Evolutionary conservation across 2,888 invertebrate species (phyloP).

Genomic region (Chironomus tentans): DNA sequence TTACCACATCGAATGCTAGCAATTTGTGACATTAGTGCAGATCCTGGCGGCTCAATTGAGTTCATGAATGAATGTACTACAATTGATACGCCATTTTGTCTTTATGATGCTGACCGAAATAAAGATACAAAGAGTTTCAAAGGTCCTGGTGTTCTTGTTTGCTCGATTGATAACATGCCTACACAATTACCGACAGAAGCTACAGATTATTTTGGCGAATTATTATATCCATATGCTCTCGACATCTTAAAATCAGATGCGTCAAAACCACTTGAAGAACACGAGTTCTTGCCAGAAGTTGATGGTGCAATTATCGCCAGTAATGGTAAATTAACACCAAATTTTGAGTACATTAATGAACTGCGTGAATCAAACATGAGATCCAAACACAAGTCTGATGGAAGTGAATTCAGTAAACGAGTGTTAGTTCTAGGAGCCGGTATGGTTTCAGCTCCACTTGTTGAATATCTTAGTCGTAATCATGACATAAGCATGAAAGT

Average conservation of each 20-base stretch:
- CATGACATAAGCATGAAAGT: slow-evolving; percentile 72
- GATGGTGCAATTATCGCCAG: slow-evolving; percentile 86
- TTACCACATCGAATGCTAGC: slow-evolving; percentile 81
- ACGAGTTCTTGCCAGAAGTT: slow-evolving; percentile 62
- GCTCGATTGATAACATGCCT: slow-evolving; percentile 99
- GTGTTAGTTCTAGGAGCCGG: slow-evolving; percentile 93
- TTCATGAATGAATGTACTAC: slow-evolving; percentile 99
- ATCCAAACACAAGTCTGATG: slow-evolving; percentile 63
- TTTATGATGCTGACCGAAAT: slow-evolving; percentile 98
- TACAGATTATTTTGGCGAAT: slow-evolving; percentile 94
- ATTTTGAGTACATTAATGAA: slow-evolving; percentile 91
- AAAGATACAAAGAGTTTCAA: slow-evolving; percentile 93
- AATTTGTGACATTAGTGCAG: slow-evolving; percentile 98
- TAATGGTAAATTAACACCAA: slow-evolving; percentile 84
- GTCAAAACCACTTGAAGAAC: slow-evolving; percentile 63
- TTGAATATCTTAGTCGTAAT: slow-evolving; percentile 86
- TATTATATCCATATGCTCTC: slow-evolving; percentile 76
- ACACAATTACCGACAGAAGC: slow-evolving; percentile 96
- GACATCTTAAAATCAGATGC: slow-evolving; percentile 86
- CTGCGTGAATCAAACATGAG: slow-evolving; percentile 61
- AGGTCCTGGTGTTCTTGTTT: slow-evolving; percentile 96
- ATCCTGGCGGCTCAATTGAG: slow-evolving; percentile 96
- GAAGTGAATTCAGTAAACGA: slow-evolving; percentile 52
- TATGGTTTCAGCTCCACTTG: slow-evolving; percentile 66
- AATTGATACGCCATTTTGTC: slow-evolving; percentile 96